A percentile compares a stretch with the other conserved stretches of the same genome.
phyloP scores from a whole-genome alignment of 1,140 invertebrate genomes.

The Calephelis nemesis region DNA sequence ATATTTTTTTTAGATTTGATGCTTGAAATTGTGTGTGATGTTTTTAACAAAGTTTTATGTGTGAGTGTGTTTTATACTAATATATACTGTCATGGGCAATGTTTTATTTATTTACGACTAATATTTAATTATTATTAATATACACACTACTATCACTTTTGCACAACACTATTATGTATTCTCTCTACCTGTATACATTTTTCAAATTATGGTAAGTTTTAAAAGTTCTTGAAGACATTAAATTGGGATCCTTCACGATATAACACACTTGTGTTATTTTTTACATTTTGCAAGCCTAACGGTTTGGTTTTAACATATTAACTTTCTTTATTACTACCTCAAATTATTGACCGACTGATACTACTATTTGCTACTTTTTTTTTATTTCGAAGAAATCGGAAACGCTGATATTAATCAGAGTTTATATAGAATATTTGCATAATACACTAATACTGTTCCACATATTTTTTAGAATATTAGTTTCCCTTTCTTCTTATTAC shows the following conservation, averaged over 20 bases:
- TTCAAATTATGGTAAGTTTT: not conserved
- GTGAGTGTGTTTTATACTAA: constrained; percentile 15
- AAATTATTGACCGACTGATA: too few relatives aligned
- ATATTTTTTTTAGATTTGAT: not conserved
- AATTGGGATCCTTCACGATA: not conserved
- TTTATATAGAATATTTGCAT: too few relatives aligned
- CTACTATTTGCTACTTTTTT: too few relatives aligned
- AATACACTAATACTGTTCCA: too few relatives aligned
- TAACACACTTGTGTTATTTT: constrained; percentile 5
- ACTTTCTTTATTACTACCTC: too few relatives aligned
- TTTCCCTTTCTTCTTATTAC: too few relatives aligned
- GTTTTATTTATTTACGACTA: constrained; percentile 4
- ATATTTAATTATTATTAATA: not conserved
- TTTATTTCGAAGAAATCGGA: too few relatives aligned
- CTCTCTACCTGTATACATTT: not conserved
- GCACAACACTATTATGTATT: constrained; percentile 4
- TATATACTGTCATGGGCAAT: constrained; percentile 4
- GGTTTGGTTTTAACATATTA: too few relatives aligned
- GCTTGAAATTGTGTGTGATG: constrained; percentile 15
- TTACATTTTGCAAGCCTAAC: too few relatives aligned
- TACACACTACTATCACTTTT: constrained; percentile 2
- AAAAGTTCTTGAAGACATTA: not conserved
- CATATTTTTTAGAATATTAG: too few relatives aligned
- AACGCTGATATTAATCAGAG: too few relatives aligned
- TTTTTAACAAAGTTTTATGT: constrained; percentile 14